phyloP scores from a whole-genome alignment of 1,140 invertebrate genomes.

The Bombyx mori region ASM3026992v2 NC_085122.1:14330501-14331000 shows the following conservation, averaged over 20 bases:
- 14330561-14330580: neutral
- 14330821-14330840: constrained; percentile 11
- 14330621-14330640: constrained; percentile 14
- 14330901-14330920: no score
- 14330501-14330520: constrained; percentile 8
- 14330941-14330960: no score
- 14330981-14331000: neutral
- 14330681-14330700: constrained; percentile 17
- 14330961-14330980: no score
- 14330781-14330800: neutral
- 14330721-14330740: constrained; percentile 1
- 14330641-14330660: constrained; percentile 19
- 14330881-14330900: no score
- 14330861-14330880: no score
- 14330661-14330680: constrained; percentile 18
- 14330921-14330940: no score
- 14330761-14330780: neutral
- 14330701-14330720: neutral
- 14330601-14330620: constrained; percentile 23
- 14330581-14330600: constrained; percentile 22
- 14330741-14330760: neutral
- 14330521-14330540: constrained; percentile 4
- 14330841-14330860: neutral
- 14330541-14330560: constrained; percentile 13
- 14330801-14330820: constrained; percentile 10